Conservation (phyloP, 2,888 invertebrate species). For the Lomographa bimaculata region DNA sequence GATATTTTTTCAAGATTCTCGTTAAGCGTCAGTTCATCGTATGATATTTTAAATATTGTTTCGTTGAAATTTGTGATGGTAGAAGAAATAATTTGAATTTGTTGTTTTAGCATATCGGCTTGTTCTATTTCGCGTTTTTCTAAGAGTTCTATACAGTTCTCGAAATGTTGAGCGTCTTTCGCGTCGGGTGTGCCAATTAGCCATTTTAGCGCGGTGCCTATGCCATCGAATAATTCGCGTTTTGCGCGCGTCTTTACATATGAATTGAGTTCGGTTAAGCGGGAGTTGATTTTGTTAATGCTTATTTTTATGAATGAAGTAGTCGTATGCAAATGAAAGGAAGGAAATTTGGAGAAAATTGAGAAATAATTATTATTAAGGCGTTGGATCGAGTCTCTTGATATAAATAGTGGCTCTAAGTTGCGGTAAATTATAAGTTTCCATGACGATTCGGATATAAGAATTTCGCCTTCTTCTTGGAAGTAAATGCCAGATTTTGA, state of each 20-base stretch:
- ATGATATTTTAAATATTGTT: slow-evolving; percentile 36
- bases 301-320: slow-evolving; percentile 29
- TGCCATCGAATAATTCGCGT: slow-evolving; percentile 37
- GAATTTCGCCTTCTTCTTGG: no score
- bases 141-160: slow-evolving; percentile 37
- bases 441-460: no score
- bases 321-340: slow-evolving; percentile 23
- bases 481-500: no score
- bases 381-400: no score
- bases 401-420: no score
- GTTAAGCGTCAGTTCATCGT: no score
- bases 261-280: no score
- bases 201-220: slow-evolving; percentile 40
- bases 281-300: slow-evolving; percentile 33
- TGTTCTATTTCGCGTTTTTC: slow-evolving; percentile 36
- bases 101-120: slow-evolving; percentile 28
- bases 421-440: no score
- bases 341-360: slow-evolving; percentile 19
- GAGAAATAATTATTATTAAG: slow-evolving; percentile 25
- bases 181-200: slow-evolving; percentile 41
- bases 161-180: slow-evolving; percentile 33
- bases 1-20: slow-evolving; percentile 33
- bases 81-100: slow-evolving; percentile 38
- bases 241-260: slow-evolving; percentile 32
- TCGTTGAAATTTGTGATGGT: slow-evolving; percentile 37